A percentile compares a stretch with the other conserved stretches of the same genome.
These are phyloP conservation scores for Gisinianus flammeolus DNA, from an alignment of 2,888 invertebrate species.

Conservation along the genomic window DNA sequence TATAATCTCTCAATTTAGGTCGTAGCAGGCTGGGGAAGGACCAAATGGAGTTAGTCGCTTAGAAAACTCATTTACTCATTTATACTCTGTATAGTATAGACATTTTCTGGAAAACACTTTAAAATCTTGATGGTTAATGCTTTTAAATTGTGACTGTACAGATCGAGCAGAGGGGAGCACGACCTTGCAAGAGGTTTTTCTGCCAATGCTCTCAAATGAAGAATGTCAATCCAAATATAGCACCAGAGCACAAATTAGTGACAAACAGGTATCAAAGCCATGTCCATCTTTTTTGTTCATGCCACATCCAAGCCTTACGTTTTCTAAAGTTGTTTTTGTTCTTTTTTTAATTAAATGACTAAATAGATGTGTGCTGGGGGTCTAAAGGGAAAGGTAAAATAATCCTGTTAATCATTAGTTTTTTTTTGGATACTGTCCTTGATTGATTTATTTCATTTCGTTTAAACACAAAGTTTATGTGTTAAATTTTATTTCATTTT, in stretches of 20 bases:
- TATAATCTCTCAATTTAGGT: too few relatives aligned
- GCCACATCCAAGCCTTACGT: too few relatives aligned
- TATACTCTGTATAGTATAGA: not conserved
- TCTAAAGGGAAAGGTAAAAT: slow-evolving; percentile 40
- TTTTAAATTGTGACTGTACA: not conserved
- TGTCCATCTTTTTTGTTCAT: not conserved
- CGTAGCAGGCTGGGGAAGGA: slow-evolving; percentile 76
- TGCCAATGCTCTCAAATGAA: slow-evolving; percentile 51
- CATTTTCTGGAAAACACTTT: not conserved
- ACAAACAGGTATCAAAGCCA: slow-evolving; percentile 44
- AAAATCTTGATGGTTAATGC: not conserved
- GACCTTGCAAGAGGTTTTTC: slow-evolving; percentile 45
- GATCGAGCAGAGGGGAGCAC: slow-evolving; percentile 50
- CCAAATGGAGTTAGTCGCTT: slow-evolving; percentile 48
- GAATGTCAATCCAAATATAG: slow-evolving; percentile 55
- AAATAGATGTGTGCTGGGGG: slow-evolving; percentile 58
- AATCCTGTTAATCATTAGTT: too few relatives aligned
- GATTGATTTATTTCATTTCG: too few relatives aligned
- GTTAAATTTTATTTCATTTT: too few relatives aligned
- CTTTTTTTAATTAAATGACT: not conserved
- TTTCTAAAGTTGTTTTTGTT: not conserved
- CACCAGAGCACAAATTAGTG: slow-evolving; percentile 45
- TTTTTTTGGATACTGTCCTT: too few relatives aligned
- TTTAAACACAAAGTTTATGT: too few relatives aligned
- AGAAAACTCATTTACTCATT: not conserved